Evolutionary conservation across 2,888 invertebrate genomes (phyloP), one percentile per base, ranked within the genome.

Genomic region (Torymus texanus): DNA sequence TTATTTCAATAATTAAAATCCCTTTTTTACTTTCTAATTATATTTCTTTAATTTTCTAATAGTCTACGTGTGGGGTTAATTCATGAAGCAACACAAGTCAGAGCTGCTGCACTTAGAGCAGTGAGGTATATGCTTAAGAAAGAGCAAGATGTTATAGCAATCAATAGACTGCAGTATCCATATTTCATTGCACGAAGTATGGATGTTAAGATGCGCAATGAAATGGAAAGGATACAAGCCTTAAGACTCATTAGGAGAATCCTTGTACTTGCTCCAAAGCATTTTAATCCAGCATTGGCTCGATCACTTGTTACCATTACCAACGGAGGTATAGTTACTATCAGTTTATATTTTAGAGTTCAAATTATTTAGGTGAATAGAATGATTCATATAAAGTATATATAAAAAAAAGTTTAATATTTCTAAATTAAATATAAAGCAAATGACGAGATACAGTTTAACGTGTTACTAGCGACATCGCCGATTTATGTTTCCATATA

Each of bases 201-300:
- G 89, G 98, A 98, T 91, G 92, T 98, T 82, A 94, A 95, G 90
- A 92, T 97, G 67, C 95, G 95, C 85, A 97, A 97, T 90, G 98
- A 98, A 89, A 94, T 97, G 84, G 98, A 98, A 90, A 93, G 98
- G 62, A 94, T 97, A 74, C 98, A 98, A 91, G 97, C 97, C 0
- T 92, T 98, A 85, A 95, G 97, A 86, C 93, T 98, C 80, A 95
- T 97, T 76, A 92, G 96, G 71, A 92, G 93, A 88, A 92, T 95
- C 84, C 90, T 95, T 68, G 92, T 92, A 86, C 92, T 93, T 87
- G 92, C 93, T 55, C 94, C 96, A 0, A 91, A 92, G 75, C 91
- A 92, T 83, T 94, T 98, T 82, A 96, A 96, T 85, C 92, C 93
- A 11, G 94, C 95, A 1, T 90, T 98, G 82, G 93, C 96, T 66